Base-by-base conservation (phyloP, 2,113 vertebrate species). In the Lagopus muta region DNA sequence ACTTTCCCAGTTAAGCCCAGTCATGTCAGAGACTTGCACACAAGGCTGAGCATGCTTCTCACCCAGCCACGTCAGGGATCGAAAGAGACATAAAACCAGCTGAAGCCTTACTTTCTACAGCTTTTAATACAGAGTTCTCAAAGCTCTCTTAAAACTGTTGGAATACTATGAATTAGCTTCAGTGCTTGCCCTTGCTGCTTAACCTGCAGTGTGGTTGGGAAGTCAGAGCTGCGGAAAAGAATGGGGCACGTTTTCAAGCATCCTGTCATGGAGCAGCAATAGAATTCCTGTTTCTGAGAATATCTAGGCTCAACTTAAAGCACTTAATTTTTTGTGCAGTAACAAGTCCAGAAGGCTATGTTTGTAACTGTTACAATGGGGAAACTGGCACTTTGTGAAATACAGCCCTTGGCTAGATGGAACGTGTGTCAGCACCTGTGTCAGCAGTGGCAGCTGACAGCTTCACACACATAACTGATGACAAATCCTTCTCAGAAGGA, bases 341-440 rank as follows among this genome's bases (percentile, higher is more conserved):
- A 57, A 30, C 18, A 10, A 22, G 5, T 64, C 50, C 62, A 66
- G 14, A 61, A 70, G 79, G n/a, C 18, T 38, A 0, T 21, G 38
- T 19, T 55, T 64, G 4, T 8, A 78, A 13, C 28, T n/a, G 52
- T 12, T 36, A 40, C 27, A 45, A 69, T 57, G 71, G 32, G 60
- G 1, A 15, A 66, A 21, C 8, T 32, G 45, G 24, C 36, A 18
- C 47, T 48, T 66, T 22, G 16, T 52, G 62, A 42, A 74, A 18
- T 27, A 30, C 71, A 62, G 76, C 42, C 71, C 42, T 0, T 71
- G 22, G 7, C 2, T 34, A n/a, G 32, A n/a, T 12, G 21, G 0
- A 34, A 4, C 16, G 2, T 1, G 6, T 5, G 47, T 8, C 70
- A 58, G 52, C 45, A 52, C 47, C 47, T 13, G 6, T 2, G 20